phyloP scores from a whole-genome alignment of 2,113 vertebrate species.

The Murina feae region DNA sequence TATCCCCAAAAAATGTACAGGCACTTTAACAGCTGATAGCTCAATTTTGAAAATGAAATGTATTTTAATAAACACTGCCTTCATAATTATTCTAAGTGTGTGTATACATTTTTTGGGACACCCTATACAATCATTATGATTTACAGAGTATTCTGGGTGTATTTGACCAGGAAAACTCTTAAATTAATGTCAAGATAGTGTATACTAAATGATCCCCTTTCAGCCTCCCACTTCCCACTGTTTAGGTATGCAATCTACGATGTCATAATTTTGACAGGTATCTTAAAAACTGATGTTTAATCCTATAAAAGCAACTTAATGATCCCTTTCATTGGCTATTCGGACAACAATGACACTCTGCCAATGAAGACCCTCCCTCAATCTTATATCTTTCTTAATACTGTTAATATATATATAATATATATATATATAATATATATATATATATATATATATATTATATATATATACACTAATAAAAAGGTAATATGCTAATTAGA shows the following conservation, averaged over 20 bases:
- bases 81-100: no score
- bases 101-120: no score
- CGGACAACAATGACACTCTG: background rate
- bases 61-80: no score
- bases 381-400: background rate
- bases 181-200: background rate
- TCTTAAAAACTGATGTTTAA: conserved; percentile 19
- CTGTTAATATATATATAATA: background rate
- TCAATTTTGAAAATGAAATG: no score
- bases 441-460: no score
- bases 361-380: background rate
- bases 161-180: conserved; percentile 16
- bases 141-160: background rate
- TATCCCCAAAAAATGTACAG: background rate
- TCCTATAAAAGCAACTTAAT: conserved; percentile 23
- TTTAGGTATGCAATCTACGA: background rate
- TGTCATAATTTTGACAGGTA: background rate
- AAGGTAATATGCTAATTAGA: no score
- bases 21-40: no score
- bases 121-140: background rate
- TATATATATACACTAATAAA: no score
- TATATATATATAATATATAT: no score
- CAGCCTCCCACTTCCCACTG: background rate
- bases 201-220: background rate
- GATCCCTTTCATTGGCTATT: background rate